These are phyloP conservation scores for Cydia pomonella DNA, from an alignment of 1,140 invertebrate species.

Conservation along the genomic window DNA sequence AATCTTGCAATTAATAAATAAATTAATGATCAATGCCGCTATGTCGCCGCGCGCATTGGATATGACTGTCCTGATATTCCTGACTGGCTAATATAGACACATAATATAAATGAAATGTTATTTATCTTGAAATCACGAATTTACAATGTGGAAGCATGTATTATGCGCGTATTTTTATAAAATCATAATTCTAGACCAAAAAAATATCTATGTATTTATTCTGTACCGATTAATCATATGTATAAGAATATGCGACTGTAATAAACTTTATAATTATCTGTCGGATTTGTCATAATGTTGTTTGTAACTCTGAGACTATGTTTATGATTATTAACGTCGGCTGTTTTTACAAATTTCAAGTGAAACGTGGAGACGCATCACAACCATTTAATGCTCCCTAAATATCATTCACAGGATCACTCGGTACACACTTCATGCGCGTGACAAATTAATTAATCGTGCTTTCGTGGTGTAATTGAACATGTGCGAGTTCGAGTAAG, in stretches of 20 bases:
- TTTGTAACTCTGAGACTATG: slow-evolving; percentile 24
- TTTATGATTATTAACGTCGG: slow-evolving; percentile 4
- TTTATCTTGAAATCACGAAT: too few relatives aligned
- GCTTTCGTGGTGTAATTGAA: neutral
- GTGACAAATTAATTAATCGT: neutral
- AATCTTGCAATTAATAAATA: too few relatives aligned
- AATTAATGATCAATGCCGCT: too few relatives aligned
- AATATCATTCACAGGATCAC: neutral
- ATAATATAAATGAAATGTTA: too few relatives aligned
- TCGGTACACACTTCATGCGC: neutral
- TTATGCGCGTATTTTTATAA: too few relatives aligned
- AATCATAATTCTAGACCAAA: neutral
- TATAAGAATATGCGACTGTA: neutral
- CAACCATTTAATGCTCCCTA: slow-evolving; percentile 39
- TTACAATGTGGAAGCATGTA: too few relatives aligned
- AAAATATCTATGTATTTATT: neutral
- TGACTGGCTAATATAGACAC: too few relatives aligned
- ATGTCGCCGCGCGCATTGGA: too few relatives aligned
- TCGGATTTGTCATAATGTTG: slow-evolving; percentile 3
- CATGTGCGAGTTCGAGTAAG: neutral
- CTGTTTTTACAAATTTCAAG: slow-evolving; percentile 46
- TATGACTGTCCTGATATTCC: too few relatives aligned
- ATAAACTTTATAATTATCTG: neutral
- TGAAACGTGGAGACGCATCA: slow-evolving; percentile 46
- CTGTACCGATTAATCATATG: neutral